phyloP scores from a whole-genome alignment of 2,113 vertebrate species.

The Dinomys branickii region DNA sequence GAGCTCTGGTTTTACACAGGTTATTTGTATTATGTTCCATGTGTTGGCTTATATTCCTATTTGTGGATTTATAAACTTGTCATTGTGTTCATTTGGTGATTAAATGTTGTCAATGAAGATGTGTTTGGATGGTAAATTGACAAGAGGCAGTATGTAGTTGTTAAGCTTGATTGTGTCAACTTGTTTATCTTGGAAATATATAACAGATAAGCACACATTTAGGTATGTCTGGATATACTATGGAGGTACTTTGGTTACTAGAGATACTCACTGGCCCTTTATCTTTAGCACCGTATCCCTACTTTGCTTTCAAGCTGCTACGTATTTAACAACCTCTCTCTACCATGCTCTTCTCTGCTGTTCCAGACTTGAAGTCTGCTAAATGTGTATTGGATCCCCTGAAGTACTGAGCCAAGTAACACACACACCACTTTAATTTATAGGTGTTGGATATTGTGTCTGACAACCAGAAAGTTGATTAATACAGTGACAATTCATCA shows the following conservation, averaged over 20 bases:
- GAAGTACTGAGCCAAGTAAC: background rate
- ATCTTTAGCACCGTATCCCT: background rate
- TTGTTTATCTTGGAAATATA: background rate
- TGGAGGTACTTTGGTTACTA: too few species aligned
- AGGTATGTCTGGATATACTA: background rate
- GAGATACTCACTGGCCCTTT: background rate
- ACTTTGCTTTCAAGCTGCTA: background rate
- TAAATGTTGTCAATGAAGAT: background rate
- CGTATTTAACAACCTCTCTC: background rate
- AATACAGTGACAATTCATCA: background rate
- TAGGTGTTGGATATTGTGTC: background rate
- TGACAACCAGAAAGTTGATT: background rate
- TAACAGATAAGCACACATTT: background rate
- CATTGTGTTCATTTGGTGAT: background rate
- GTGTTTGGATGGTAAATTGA: background rate
- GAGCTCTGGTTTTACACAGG: background rate
- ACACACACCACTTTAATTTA: background rate
- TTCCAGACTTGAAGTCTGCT: background rate
- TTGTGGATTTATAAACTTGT: background rate
- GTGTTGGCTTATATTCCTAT: background rate
- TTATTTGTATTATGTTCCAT: background rate
- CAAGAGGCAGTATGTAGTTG: background rate
- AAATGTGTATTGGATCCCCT: background rate
- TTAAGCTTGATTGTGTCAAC: background rate
- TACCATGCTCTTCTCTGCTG: background rate